Conservation (phyloP, 2,113 vertebrate species). For the Emydocephalus ijimae region DNA sequence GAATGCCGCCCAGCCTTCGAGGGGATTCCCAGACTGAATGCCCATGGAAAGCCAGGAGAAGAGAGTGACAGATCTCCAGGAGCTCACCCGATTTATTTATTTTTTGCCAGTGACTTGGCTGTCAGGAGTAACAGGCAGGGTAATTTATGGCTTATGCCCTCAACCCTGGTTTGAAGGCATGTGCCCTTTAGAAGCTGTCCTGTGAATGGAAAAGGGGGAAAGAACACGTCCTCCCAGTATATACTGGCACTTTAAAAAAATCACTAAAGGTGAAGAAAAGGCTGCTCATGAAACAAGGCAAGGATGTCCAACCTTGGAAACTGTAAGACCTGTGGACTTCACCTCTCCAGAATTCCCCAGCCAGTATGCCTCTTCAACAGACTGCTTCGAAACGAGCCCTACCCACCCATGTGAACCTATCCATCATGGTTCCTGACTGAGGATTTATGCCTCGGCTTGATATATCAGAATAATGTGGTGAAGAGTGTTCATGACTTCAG, state of each 20-base stretch:
- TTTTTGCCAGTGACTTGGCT: background rate
- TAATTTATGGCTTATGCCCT: background rate
- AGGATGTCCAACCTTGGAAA: background rate
- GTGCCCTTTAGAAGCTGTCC: background rate
- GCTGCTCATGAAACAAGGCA: background rate
- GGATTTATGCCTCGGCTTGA: background rate
- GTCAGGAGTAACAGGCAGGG: background rate
- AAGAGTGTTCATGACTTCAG: background rate
- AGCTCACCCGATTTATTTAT: background rate
- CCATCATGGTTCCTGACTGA: background rate
- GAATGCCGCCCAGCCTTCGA: constrained; percentile 65
- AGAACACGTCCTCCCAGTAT: background rate
- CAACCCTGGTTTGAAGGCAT: background rate
- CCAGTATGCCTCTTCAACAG: background rate
- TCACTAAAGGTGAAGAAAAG: background rate
- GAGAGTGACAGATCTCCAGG: constrained; percentile 27
- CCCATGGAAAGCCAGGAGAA: constrained; percentile 34
- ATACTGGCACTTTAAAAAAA: background rate
- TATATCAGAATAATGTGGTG: background rate
- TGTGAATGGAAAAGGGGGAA: background rate
- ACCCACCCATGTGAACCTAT: background rate
- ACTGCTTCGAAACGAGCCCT: background rate
- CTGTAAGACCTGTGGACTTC: background rate
- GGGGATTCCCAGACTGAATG: constrained; percentile 64
- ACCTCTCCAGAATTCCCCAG: background rate